phyloP scores from a whole-genome alignment of 2,797 vertebrate genomes.

The Cynodonichthys magdalenae region DNA sequence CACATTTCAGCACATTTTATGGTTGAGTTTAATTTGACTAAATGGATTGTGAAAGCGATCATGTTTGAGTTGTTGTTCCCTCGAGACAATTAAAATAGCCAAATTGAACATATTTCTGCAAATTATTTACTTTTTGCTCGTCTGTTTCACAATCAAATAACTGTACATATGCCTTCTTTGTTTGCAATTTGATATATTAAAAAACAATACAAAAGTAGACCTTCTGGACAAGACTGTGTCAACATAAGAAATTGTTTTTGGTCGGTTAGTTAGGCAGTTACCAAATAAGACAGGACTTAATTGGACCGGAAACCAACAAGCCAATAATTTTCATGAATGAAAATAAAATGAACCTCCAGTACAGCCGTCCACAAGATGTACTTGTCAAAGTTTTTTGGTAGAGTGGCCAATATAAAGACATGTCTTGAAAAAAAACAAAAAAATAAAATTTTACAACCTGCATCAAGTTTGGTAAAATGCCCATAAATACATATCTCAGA shows the following conservation, averaged over 20 bases:
- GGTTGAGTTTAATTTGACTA: constrained; percentile 9
- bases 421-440: not conserved
- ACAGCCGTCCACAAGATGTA: not conserved
- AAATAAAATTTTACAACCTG: not conserved
- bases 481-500: not conserved
- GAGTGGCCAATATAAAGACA: not conserved
- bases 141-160: no score
- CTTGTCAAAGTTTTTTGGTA: not conserved
- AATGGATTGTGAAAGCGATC: constrained; percentile 9
- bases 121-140: no score
- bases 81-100: not conserved
- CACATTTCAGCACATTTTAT: not conserved
- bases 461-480: not conserved
- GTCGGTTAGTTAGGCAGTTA: not conserved
- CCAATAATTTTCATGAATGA: not conserved
- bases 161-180: no score
- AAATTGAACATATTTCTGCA: no score
- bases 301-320: not conserved
- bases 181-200: no score
- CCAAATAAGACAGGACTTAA: not conserved
- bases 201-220: no score
- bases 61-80: constrained; percentile 1
- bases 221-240: no score
- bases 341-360: not conserved
- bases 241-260: no score